Base-by-base conservation (phyloP, 2,888 invertebrate species). In the Phymatocera aterrima region DNA sequence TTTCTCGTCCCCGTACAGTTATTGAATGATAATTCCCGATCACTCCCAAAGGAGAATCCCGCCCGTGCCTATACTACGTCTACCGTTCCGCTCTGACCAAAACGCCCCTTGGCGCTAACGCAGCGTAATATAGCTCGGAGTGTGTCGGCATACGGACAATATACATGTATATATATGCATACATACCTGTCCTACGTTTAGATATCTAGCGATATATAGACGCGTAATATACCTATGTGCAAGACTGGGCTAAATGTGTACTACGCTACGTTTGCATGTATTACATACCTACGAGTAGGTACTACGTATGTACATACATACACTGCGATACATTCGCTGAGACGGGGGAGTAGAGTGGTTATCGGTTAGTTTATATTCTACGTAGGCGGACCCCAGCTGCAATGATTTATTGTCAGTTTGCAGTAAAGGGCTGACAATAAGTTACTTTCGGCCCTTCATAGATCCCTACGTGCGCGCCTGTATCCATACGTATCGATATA, bases 1-100 rank as follows among this genome's bases (percentile, higher is more conserved):
- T 60, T 75, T 21, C 57, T 72, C 48, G 72, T 34, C 31, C 78
- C 81, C 57, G 34, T 60, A 78, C 82, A 80, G 80, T 85, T 86
- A 86, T 85, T 83, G 84, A 86, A 85, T 86, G 83, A 85, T 85
- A 85, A 86, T 86, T 85, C 81, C 82, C 82, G 84, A 86, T 86
- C 83, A 75, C 75, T 75, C 75, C 57, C 57, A 12, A 43, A 57
- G 60, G 75, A 57, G 24, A 15, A 57, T 75, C 34, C 34, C 31
- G 34, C 31, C 72, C 72, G 24, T 68, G 10, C 54, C 54, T 18
- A 18, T 54, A 6, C n/a, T 18, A 12, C 54, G 18, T 54, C 18
- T 51, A 8, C 65, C 40, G 43, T 28, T 68, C 68, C 48, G 24
- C 28, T 40, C 34, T 48, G 48, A 24, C 48, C n/a, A 51, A 80